These are phyloP conservation scores for Lanistes nyassanus DNA, from an alignment of 1,140 invertebrate genomes.

Conservation along the genomic window DNA sequence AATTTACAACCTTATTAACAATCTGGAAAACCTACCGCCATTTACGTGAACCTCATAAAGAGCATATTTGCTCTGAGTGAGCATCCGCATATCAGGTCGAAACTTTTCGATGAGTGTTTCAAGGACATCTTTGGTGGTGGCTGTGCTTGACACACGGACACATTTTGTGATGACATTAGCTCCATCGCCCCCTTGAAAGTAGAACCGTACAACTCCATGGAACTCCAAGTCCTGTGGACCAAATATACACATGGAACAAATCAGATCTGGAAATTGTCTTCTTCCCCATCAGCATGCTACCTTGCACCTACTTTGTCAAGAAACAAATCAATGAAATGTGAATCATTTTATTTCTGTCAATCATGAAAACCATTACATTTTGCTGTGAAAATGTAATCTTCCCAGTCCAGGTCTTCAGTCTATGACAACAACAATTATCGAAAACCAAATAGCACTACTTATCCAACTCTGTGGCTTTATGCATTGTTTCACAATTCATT, in stretches of 20 bases:
- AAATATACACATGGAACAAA: conserved; percentile 17
- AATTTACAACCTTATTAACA: not conserved
- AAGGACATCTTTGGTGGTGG: conserved; percentile 93
- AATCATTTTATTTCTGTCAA: too few relatives aligned
- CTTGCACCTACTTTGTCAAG: too few relatives aligned
- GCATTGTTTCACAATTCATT: too few relatives aligned
- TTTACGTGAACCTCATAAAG: conserved; percentile 95
- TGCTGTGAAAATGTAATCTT: too few relatives aligned
- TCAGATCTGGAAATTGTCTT: too few relatives aligned
- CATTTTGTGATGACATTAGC: conserved; percentile 98
- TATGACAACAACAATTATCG: too few relatives aligned
- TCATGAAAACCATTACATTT: too few relatives aligned
- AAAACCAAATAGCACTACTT: too few relatives aligned
- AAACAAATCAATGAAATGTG: too few relatives aligned
- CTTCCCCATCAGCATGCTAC: too few relatives aligned
- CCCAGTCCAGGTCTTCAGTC: too few relatives aligned
- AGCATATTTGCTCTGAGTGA: conserved; percentile 94
- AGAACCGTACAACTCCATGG: conserved; percentile 98
- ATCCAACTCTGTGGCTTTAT: too few relatives aligned
- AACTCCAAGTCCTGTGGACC: conserved; percentile 92
- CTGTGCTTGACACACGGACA: conserved; percentile 95
- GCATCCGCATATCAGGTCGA: conserved; percentile 98
- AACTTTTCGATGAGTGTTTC: conserved; percentile 98
- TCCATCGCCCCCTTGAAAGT: conserved; percentile 82
- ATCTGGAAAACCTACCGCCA: conserved; percentile 73